These are phyloP conservation scores for Heliconius sara DNA, from an alignment of 2,888 invertebrate genomes.

Conservation along the genomic window DNA sequence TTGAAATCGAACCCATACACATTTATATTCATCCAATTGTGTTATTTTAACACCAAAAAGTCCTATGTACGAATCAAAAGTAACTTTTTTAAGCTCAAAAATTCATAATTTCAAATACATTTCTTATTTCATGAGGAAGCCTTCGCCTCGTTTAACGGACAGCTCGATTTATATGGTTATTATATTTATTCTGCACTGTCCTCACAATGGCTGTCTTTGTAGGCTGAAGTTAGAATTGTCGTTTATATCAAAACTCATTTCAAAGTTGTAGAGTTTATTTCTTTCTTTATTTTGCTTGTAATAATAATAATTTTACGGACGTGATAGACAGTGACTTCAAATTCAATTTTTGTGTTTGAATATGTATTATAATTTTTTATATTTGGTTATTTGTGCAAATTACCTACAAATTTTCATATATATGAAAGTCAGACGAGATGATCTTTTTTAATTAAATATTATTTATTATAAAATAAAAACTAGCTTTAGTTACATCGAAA, in stretches of 20 bases:
- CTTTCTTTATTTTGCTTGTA: background rate
- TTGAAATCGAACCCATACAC: too few species aligned
- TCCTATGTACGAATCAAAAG: background rate
- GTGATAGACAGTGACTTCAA: too few species aligned
- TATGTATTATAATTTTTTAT: too few species aligned
- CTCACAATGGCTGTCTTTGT: constrained; percentile 21
- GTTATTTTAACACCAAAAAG: too few species aligned
- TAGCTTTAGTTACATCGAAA: too few species aligned
- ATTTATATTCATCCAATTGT: too few species aligned
- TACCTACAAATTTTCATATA: too few species aligned
- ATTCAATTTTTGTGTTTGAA: too few species aligned
- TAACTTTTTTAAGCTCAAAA: constrained; percentile 6
- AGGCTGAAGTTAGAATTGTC: constrained; percentile 23
- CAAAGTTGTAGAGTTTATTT: constrained; percentile 16
- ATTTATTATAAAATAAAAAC: too few species aligned
- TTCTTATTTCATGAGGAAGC: constrained; percentile 2
- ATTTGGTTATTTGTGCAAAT: too few species aligned
- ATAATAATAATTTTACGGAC: background rate
- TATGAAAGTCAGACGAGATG: too few species aligned
- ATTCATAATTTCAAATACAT: constrained; percentile 1
- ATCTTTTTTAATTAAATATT: too few species aligned
- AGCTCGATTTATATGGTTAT: constrained; percentile 29
- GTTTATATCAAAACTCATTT: constrained; percentile 26
- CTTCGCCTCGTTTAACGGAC: constrained; percentile 20
- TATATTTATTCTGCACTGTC: constrained; percentile 20